These are phyloP conservation scores for Trogon melanurus DNA, from an alignment of 2,113 vertebrate species.

Conservation along the genomic window DNA sequence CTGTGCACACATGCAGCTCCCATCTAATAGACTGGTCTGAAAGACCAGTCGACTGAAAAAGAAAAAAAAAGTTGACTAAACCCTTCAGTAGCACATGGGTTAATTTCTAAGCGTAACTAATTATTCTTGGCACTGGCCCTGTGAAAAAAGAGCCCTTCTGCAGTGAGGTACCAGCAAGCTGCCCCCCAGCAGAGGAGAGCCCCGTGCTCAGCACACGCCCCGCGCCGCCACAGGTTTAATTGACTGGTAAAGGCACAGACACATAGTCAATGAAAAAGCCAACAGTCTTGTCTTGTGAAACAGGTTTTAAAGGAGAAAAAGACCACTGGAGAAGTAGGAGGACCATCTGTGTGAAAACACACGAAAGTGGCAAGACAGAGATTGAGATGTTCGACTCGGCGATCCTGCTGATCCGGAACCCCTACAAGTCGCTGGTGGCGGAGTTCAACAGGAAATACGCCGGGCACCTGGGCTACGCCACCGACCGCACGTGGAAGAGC, in stretches of 20 bases:
- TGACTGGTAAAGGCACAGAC: neutral
- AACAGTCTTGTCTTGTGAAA: neutral
- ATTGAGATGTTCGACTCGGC: slow-evolving; percentile 94
- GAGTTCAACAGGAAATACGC: slow-evolving; percentile 97
- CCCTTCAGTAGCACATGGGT: neutral
- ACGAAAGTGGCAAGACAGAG: slow-evolving; percentile 92
- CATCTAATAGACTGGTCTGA: neutral
- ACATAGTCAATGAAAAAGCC: neutral
- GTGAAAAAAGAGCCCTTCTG: neutral
- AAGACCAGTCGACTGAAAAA: neutral
- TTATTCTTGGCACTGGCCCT: rapidly evolving
- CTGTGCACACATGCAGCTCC: neutral
- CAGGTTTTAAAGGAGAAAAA: slow-evolving; percentile 98
- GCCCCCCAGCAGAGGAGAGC: neutral
- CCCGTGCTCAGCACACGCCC: rapidly evolving
- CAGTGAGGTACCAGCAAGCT: rapidly evolving
- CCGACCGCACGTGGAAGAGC: slow-evolving; percentile 92
- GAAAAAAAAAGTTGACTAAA: neutral
- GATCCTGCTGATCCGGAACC: slow-evolving; percentile 93
- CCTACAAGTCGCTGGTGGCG: slow-evolving; percentile 90
- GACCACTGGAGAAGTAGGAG: slow-evolving; percentile 96
- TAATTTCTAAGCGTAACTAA: neutral
- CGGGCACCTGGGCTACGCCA: slow-evolving; percentile 94
- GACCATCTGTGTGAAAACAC: slow-evolving; percentile 96
- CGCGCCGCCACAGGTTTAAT: neutral